Base-by-base conservation (phyloP, 53 echinoderm and acorn worm species). In the Paelopatides confundens region DNA sequence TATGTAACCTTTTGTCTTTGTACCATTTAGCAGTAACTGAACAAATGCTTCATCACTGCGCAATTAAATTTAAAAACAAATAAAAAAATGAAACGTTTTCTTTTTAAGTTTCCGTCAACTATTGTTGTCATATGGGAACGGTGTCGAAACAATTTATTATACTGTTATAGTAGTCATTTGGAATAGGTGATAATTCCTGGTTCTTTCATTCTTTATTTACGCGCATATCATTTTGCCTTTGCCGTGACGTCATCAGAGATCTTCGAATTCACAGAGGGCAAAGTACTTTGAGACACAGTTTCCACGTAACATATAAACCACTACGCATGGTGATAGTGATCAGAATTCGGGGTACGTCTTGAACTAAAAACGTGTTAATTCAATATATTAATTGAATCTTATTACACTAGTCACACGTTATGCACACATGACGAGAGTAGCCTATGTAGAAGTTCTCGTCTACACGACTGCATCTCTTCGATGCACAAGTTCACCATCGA, bases 1-100 rank as follows among this genome's bases (percentile, higher is more conserved):
- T 40, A 74, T 74, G 74, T 74, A 74, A n/a, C 74, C 74, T 21
- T 39, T 74, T 58, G 74, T 74, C 74, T 74, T 58, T 58, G 58
- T 58, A 58, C 58, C 58, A 58, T 58, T 58, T 58, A 58, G 58
- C 58, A 58, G 58, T 58, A n/a, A 58, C 21, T 58, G 58, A 58
- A 58, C 58, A 58, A 21, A n/a, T 58, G 58, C 58, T 58, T 58
- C 58, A 58, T 58, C 58, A 58, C 58, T 58, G 58, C 58, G 58
- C 58, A 58, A 12, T 58, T 58, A 58, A 58, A 58, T n/a, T 53
- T 58, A 58, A 26, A 58, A 58, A 58, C 17, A 58, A 58, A 58
- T 6, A 58, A 58, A 21, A 58, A 58, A 21, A 58, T 18, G 21
- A 21, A 58, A 58, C 18, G 0, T 53, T 53, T 58, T 23, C 6